Conservation (phyloP, 2,797 vertebrate genomes). For the Trachops cirrhosus region DNA sequence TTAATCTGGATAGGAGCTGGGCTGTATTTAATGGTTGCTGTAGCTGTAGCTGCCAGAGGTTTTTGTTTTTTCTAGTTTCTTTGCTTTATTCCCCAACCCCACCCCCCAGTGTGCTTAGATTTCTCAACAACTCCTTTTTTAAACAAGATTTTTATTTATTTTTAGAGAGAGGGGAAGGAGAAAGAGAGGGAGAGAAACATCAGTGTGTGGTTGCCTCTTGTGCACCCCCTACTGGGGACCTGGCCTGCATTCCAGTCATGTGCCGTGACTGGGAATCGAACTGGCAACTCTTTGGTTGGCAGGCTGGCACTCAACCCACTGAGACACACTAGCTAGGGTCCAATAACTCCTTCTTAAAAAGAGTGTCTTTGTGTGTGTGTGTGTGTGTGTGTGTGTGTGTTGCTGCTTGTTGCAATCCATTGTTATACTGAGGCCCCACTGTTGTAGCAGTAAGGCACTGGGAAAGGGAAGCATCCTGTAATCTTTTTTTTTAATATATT, state of each 20-base stretch:
- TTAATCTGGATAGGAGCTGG: neutral
- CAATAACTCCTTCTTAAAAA: neutral
- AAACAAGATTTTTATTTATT: too few species aligned
- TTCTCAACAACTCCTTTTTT: neutral
- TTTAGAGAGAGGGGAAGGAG: too few species aligned
- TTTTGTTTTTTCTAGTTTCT: neutral
- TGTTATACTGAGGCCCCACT: neutral
- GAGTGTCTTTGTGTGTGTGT: neutral
- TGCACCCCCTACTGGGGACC: too few species aligned
- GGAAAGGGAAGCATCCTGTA: neutral
- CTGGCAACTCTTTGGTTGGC: too few species aligned
- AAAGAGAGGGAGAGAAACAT: too few species aligned
- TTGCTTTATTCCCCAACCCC: neutral
- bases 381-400: neutral
- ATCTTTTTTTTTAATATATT: too few species aligned
- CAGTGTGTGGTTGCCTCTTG: too few species aligned
- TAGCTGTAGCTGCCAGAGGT: neutral
- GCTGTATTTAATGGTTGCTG: neutral
- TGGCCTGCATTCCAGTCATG: too few species aligned
- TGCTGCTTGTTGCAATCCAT: neutral
- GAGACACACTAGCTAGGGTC: too few species aligned
- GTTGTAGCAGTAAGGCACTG: neutral
- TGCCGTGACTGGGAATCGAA: too few species aligned
- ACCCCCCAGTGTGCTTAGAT: neutral
- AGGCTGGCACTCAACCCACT: too few species aligned